Evolutionary conservation across 2,113 vertebrate species (phyloP), one percentile per base, ranked within the genome.

Genomic region (Cyprinodon tularosa): DNA sequence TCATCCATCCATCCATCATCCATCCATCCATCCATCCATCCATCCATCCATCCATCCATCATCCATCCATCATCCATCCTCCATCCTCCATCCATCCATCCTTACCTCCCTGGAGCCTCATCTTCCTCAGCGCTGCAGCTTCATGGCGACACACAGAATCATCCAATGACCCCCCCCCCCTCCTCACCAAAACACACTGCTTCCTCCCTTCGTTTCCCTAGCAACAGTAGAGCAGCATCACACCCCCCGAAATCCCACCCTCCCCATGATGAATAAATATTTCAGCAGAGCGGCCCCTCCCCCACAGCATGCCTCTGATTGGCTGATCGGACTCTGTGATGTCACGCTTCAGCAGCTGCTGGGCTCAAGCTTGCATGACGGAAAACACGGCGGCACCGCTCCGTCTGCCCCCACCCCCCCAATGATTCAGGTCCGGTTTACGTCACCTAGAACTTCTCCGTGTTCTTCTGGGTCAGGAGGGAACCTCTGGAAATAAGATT

Each of bases 171-270:
- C 61, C 6, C 8, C 57, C 14, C 22, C 62, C n/a, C 60, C 71
- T 77, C 29, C 78, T 59, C 44, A 65, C 78, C 68, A 72, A 68
- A 78, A 68, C 65, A 13, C 68, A 66, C 76, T 45, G 68, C 76
- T 84, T 76, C 78, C 80, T 78, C 70, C 77, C 77, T 20, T 20
- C 72, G 83, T 91, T 78, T 86, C 90, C 93, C 85, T 94, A 89
- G 94, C 91, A 94, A 95, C 93, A 77, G 90, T 61, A 82, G 88
- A 88, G 87, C 83, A 91, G 88, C 85, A 84, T 88, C 87, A 78
- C 64, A 63, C 68, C 75, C 65, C 78, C 74, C 59, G 9, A 29
- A 17, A 67, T 60, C 50, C 74, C 71, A 50, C 65, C 77, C 50
- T 12, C 57, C 62, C 38, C 53, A 12, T 13, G 3, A 39, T 37